Base-by-base conservation (phyloP, 2,888 invertebrate genomes). In the Trilocha varians region DNA sequence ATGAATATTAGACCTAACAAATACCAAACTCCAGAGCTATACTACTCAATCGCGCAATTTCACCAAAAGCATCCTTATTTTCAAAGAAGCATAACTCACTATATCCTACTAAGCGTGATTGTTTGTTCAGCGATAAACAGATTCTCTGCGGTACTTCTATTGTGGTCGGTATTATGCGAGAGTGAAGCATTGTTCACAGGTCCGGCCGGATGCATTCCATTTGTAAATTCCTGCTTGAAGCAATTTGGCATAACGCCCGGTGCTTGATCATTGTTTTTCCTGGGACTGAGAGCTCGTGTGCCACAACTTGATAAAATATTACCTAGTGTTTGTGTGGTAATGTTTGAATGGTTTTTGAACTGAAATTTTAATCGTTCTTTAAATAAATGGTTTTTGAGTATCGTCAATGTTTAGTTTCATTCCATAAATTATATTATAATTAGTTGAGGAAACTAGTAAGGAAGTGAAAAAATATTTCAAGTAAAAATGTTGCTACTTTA, bases 231-330 rank as follows among this genome's bases (percentile, higher is more conserved):
- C 59, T 60, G 62, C 55, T 65, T 62, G 55, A 57, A 57, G 67
- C 68, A 70, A 70, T 73, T 76, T 76, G 76, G 74, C 76, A 65
- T 57, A 45, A 53, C 55, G 73, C 73, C 75, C 67, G 59, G 48
- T 48, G 42, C 52, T 49, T 39, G 14, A 45, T 56, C 50, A 63
- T 68, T 68, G 67, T 68, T 62, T 62, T 55, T 52, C 47, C 38
- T 51, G 49, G 53, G 55, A 57, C 55, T 49, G 49, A 52, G 55
- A 49, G 44, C 44, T 54, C 49, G 54, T 57, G 49, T 55, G 59
- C 57, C 60, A 57, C 53, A 43, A 25, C 35, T 25, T 52, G 57
- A 61, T 64, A 56, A 62, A 65, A 47, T 40, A 43, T 16, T 43
- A 41, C 40, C 52, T 38, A 47, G 34, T 45, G 36, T 25, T 25